Base-by-base conservation (phyloP, 2,113 vertebrate genomes). In the Holacanthus passer region DNA sequence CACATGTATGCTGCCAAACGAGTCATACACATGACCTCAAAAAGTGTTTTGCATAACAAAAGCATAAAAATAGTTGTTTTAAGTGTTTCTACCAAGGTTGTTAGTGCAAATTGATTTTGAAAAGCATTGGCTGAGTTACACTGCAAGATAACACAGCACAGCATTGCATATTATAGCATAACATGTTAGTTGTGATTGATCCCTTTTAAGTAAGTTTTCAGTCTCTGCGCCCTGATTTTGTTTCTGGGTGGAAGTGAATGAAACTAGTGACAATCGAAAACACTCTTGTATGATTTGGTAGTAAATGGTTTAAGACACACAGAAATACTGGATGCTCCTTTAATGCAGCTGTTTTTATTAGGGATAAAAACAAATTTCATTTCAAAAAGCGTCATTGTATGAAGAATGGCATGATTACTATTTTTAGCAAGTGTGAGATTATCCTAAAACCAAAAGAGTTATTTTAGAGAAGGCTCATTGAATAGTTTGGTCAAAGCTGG, bases 381-480 rank as follows among this genome's bases (percentile, higher is more conserved):
- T n/a, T n/a, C n/a, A n/a, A n/a, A n/a, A n/a, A n/a, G n/a, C n/a
- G 27, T 35, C 13, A 58, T 22, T 35, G 29, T 41, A 19, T 56
- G 13, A 53, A 53, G 58, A 64, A 53, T 10, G 20, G 29, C 58
- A 31, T 43, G 39, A 52, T 24, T 11, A 20, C 24, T n/a, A 24
- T 13, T 82, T 58, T 66, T 12, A 69, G 41, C 16, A 24, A 35
- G 47, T 41, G 32, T 60, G 43, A 76, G 65, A 39, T 66, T 59
- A n/a, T 66, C 6, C 20, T 47, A 7, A 35, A 35, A 43, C 60
- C 29, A 13, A 64, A 45, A 12, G 5, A 24, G 41, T 64, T 63
- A 55, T 56, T 82, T 77, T 39, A 37, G 31, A 69, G 37, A 66
- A 39, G 19, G 20, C 39, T 65, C 11, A 16, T 64, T 72, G n/a